Percentiles rank a stretch among this genome's conserved stretches.
Evolutionary conservation across 2,888 invertebrate species (phyloP).

Genomic region (Pedicia rivosa): DNA sequence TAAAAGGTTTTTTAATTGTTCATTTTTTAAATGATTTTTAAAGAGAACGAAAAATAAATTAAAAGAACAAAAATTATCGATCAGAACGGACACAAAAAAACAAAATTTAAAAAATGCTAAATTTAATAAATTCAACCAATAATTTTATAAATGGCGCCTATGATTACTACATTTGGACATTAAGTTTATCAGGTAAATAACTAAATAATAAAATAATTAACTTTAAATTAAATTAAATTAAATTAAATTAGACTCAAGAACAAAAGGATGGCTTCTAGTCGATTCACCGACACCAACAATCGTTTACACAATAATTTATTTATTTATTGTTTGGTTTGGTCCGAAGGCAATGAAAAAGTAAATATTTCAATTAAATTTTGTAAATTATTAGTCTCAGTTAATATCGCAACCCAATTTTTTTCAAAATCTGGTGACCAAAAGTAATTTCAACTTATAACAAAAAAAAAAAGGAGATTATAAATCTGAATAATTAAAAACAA

Average conservation of each 20-base stretch:
- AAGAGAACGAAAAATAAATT: not conserved
- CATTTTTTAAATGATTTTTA: not conserved
- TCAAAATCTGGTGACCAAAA: no score
- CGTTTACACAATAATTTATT: conserved; percentile 50
- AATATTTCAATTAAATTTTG: conserved; percentile 4
- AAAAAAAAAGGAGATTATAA: no score
- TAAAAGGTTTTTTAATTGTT: no score
- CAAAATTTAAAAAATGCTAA: conserved; percentile 1
- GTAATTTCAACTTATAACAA: no score
- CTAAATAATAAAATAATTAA: not conserved
- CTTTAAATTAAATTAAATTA: not conserved
- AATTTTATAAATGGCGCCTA: conserved; percentile 25
- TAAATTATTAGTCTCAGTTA: not conserved
- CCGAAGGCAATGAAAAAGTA: conserved; percentile 64
- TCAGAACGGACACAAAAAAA: no score
- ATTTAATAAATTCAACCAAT: conserved; percentile 4
- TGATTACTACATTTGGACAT: conserved; percentile 59
- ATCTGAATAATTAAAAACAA: no score
- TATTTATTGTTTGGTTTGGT: conserved; percentile 62
- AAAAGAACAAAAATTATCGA: no score
- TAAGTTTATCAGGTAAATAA: conserved; percentile 53
- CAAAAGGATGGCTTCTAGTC: conserved; percentile 72
- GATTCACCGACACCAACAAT: conserved; percentile 64
- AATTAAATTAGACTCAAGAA: conserved; percentile 45
- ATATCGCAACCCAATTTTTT: not conserved